phyloP scores from a whole-genome alignment of 2,888 invertebrate genomes.

The Parasteatoda lunata region DNA sequence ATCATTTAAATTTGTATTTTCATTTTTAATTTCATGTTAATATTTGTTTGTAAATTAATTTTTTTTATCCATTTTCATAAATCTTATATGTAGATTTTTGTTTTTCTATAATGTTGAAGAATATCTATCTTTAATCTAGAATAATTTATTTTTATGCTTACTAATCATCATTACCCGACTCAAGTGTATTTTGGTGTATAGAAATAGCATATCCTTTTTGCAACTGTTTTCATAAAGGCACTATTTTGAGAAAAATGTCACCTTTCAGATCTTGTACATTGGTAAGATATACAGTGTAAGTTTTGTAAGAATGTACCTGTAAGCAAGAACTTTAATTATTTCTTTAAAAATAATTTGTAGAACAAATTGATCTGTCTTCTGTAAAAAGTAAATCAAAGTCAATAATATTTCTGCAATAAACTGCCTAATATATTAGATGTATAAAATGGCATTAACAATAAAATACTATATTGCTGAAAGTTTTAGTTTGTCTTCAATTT shows the following conservation, averaged over 20 bases:
- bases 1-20: too few relatives aligned
- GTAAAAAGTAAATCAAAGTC: slow-evolving; percentile 1
- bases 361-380: background rate
- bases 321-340: background rate
- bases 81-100: too few relatives aligned
- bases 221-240: slow-evolving; percentile 13
- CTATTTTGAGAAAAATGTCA: slow-evolving; percentile 25
- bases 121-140: too few relatives aligned
- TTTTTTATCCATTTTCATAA: too few relatives aligned
- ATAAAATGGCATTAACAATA: slow-evolving; percentile 49
- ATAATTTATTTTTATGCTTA: too few relatives aligned
- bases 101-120: too few relatives aligned
- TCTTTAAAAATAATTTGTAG: background rate
- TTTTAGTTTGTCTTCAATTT: background rate
- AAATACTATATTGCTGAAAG: slow-evolving; percentile 55
- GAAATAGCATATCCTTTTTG: slow-evolving; percentile 8
- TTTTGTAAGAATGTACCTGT: slow-evolving; percentile 27
- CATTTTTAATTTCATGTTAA: too few relatives aligned
- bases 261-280: background rate
- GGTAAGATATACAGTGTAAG: slow-evolving; percentile 27
- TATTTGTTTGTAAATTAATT: too few relatives aligned
- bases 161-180: too few relatives aligned
- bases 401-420: slow-evolving; percentile 3
- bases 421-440: slow-evolving; percentile 37
- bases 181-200: background rate